Conservation (phyloP, 2,888 invertebrate species). For the Acrobasis repandana region DNA sequence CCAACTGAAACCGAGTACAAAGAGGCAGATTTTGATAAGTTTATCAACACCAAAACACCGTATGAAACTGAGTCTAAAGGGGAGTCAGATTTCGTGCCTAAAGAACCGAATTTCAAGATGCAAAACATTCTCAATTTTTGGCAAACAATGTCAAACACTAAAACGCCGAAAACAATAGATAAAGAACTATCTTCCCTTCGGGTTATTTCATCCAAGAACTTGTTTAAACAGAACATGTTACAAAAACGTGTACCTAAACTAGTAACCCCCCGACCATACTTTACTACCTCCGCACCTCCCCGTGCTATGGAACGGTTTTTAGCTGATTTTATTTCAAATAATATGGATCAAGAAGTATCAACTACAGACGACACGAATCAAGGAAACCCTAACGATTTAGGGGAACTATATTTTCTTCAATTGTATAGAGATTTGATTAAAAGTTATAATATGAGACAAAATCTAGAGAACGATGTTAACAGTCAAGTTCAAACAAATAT, state of each 20-base stretch:
- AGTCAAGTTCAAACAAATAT: neutral
- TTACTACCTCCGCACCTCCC: slow-evolving; percentile 19
- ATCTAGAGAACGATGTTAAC: neutral
- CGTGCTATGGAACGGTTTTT: slow-evolving; percentile 41
- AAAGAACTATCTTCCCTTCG: neutral
- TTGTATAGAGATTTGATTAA: slow-evolving; percentile 6
- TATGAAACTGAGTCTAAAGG: slow-evolving; percentile 22
- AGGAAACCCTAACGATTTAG: slow-evolving; percentile 12
- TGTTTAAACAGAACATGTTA: neutral
- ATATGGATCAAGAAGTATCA: slow-evolving; percentile 21
- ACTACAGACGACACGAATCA: slow-evolving; percentile 19
- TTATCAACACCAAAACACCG: neutral
- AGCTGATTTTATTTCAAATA: slow-evolving; percentile 38
- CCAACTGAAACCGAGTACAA: neutral
- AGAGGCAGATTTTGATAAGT: neutral
- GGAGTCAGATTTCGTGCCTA: slow-evolving; percentile 9
- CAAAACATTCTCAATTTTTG: slow-evolving; percentile 44
- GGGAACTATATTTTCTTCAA: neutral
- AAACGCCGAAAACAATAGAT: neutral
- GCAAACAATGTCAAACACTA: slow-evolving; percentile 23
- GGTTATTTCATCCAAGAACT: neutral
- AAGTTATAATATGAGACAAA: neutral
- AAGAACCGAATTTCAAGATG: slow-evolving; percentile 31
- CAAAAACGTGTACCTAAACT: neutral
- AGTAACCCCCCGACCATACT: neutral